Base-by-base conservation (phyloP, 1,140 invertebrate genomes). In the Physella acuta region DNA sequence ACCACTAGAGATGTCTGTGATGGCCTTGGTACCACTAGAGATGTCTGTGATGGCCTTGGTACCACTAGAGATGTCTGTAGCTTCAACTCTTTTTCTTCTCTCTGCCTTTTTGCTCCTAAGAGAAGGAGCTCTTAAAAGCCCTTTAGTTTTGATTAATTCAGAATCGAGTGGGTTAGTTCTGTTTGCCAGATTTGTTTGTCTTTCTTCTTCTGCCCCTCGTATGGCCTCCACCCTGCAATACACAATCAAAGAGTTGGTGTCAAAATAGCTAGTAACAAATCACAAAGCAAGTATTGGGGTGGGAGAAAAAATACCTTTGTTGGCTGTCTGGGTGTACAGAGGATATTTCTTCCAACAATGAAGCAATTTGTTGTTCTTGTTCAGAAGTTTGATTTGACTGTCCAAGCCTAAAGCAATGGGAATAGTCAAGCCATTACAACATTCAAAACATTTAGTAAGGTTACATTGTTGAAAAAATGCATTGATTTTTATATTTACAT, bases 311-410 rank as follows among this genome's bases (percentile, higher is more conserved):
- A 14, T 62, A 82, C 81, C 81, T 78, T 36, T 81, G 80, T 65
- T 82, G 78, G 4, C 79, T 81, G 63, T 82, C 81, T 49, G 81
- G 81, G 31, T 76, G 74, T 68, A 82, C 79, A n/a, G 79, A 77
- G 39, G 72, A 80, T n/a, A 82, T 82, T 61, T 81, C 74, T 31
- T 80, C 76, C 62, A 82, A 70, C 53, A 82, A 37, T 14, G 79
- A 77, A 31, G 71, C 71, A 61, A 81, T 78, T n/a, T 78, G 71
- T 36, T 73, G 77, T 31, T 80, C 81, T 44, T 81, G 76, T 20
- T 79, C 76, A 24, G 33, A 44, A 1, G 70, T 68, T 39, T 73
- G 73, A 20, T 34, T 53, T 0, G 65, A 70, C 36, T 76, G 70
- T 30, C 71, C 67, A 44, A 78, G 67, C 56, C 75, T 79, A 37